Percentiles rank a stretch among this genome's conserved stretches.
Evolutionary conservation across 1,140 invertebrate species (phyloP).

Genomic region (Leguminivora glycinivorella): DNA sequence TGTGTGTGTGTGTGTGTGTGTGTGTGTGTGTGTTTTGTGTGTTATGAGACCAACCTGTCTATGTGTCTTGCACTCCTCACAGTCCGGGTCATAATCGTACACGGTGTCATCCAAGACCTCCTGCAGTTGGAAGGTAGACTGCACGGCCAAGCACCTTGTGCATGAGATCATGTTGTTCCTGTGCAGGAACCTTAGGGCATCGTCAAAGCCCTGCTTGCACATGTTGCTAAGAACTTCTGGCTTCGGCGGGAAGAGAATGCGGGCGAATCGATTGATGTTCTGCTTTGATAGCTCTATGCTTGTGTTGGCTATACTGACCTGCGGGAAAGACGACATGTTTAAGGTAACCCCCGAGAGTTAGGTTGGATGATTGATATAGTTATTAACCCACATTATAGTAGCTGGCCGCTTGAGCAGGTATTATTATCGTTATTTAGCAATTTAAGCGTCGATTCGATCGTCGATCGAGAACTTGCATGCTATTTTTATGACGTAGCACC

Average conservation of each 20-base stretch:
- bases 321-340: conserved; percentile 45
- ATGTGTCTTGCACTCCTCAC: conserved; percentile 90
- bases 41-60: conserved; percentile 81
- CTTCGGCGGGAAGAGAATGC: conserved; percentile 96
- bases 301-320: conserved; percentile 96
- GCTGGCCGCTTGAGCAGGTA: too few relatives aligned
- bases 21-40: too few relatives aligned
- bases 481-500: too few relatives aligned
- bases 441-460: too few relatives aligned
- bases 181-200: conserved; percentile 95
- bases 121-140: conserved; percentile 89
- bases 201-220: conserved; percentile 98
- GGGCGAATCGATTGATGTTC: conserved; percentile 94
- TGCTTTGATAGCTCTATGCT: conserved; percentile 95
- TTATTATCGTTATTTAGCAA: too few relatives aligned
- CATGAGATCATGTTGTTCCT: conserved; percentile 94
- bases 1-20: too few relatives aligned
- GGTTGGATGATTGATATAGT: too few relatives aligned
- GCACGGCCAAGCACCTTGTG: conserved; percentile 89
- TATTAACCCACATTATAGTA: too few relatives aligned
- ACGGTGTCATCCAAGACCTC: conserved; percentile 84
- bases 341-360: not conserved
- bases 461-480: too few relatives aligned
- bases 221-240: conserved; percentile 96
- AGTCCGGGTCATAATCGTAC: conserved; percentile 89